Conservation (phyloP, 2,797 vertebrate species). For the Hoplostethus mediterraneus region DNA sequence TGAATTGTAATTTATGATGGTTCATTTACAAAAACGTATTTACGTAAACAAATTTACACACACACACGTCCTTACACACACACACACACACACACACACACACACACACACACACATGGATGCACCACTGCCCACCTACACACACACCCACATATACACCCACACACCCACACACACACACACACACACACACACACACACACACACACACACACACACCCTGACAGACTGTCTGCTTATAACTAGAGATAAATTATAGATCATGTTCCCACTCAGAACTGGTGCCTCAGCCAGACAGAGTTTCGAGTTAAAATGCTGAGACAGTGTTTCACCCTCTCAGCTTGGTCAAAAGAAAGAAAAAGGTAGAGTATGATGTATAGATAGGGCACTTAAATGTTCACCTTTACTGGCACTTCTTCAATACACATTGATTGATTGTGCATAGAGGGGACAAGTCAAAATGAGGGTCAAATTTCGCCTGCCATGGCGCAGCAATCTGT, state of each 20-base stretch:
- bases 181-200: constrained; percentile 40
- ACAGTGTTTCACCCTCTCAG: constrained; percentile 49
- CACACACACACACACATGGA: not conserved
- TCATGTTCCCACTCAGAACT: constrained; percentile 66
- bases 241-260: constrained; percentile 78
- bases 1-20: not conserved
- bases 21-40: not conserved
- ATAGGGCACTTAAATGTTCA: constrained; percentile 29
- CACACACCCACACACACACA: constrained; percentile 3
- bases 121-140: not conserved
- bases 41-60: not conserved
- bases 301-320: constrained; percentile 69
- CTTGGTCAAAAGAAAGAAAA: constrained; percentile 39
- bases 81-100: not conserved
- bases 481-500: not conserved
- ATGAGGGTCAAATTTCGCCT: not conserved
- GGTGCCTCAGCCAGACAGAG: constrained; percentile 58
- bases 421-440: no score
- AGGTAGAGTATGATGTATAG: constrained; percentile 23
- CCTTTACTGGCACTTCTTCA: not conserved
- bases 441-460: not conserved
- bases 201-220: constrained; percentile 42
- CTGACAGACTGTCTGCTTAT: constrained; percentile 62
- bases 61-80: not conserved
- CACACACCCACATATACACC: not conserved